Evolutionary conservation across 2,113 vertebrate genomes (phyloP).

Genomic region (Trogon surrucura): DNA sequence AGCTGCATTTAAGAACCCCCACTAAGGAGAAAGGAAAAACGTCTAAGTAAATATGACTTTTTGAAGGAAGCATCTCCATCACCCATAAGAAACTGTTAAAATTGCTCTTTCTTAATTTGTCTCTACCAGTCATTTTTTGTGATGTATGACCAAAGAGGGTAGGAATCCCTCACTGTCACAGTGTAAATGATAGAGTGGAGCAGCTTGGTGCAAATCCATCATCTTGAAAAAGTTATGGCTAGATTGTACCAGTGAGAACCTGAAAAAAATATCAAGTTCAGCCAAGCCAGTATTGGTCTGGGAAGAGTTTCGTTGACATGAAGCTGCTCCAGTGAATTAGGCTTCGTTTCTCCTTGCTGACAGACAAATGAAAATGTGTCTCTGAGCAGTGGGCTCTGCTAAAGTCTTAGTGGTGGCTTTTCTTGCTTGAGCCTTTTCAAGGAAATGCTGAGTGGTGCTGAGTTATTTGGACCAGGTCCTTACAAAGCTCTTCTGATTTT

Average conservation of each 20-base stretch:
- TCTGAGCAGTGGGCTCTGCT: neutral
- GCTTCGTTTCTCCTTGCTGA: neutral
- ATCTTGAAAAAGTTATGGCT: neutral
- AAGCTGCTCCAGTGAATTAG: neutral
- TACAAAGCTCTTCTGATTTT: neutral
- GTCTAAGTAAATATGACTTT: neutral
- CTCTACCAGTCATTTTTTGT: neutral
- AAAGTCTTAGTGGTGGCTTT: neutral
- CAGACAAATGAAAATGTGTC: neutral
- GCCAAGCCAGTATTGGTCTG: neutral
- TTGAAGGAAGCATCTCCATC: neutral
- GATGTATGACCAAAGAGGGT: neutral
- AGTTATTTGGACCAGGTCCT: neutral
- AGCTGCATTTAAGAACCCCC: neutral
- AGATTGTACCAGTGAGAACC: neutral
- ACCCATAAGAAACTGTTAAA: neutral
- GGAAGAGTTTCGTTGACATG: neutral
- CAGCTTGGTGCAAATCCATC: neutral
- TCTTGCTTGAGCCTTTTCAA: neutral
- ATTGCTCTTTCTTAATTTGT: neutral
- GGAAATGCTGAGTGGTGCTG: neutral
- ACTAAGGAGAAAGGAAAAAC: constrained; percentile 1
- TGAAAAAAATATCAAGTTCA: neutral
- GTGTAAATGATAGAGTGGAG: neutral
- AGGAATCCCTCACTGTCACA: neutral